These are phyloP conservation scores for Micromys minutus DNA, from an alignment of 2,113 vertebrate genomes.

Conservation along the genomic window DNA sequence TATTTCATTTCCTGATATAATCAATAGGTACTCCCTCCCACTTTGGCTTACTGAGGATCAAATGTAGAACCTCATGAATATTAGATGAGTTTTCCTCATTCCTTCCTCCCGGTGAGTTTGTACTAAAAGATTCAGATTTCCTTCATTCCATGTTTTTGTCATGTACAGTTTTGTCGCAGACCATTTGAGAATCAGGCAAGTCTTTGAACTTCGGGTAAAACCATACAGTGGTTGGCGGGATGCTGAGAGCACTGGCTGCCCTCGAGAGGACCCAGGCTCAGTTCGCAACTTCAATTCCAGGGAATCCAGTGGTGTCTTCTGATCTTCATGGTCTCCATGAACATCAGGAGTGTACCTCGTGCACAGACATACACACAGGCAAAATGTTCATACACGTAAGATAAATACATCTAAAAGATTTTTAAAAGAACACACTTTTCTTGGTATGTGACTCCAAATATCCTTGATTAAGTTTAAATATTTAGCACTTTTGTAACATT, in stretches of 20 bases:
- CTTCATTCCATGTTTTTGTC: neutral
- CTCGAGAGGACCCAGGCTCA: neutral
- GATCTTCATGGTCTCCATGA: too few species aligned
- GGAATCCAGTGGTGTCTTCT: neutral
- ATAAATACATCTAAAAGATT: neutral
- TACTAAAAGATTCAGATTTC: neutral
- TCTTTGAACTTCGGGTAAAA: slow-evolving; percentile 24
- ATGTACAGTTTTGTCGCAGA: neutral
- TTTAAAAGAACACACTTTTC: slow-evolving; percentile 36
- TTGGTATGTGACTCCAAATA: neutral
- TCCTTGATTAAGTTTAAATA: neutral
- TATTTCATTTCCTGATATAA: neutral
- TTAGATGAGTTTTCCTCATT: neutral
- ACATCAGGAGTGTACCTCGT: neutral
- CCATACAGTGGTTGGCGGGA: neutral
- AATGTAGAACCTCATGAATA: neutral
- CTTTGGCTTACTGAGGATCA: neutral
- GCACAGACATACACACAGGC: too few species aligned
- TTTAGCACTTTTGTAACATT: slow-evolving; percentile 4
- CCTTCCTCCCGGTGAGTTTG: neutral
- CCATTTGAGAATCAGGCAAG: neutral
- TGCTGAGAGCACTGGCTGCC: neutral
- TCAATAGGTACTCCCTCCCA: neutral
- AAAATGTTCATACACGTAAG: neutral
- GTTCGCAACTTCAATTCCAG: neutral